A percentile compares a stretch with the other conserved stretches of the same genome.
Conservation (phyloP, 2,797 vertebrate species). For the Microhierax caerulescens region DNA sequence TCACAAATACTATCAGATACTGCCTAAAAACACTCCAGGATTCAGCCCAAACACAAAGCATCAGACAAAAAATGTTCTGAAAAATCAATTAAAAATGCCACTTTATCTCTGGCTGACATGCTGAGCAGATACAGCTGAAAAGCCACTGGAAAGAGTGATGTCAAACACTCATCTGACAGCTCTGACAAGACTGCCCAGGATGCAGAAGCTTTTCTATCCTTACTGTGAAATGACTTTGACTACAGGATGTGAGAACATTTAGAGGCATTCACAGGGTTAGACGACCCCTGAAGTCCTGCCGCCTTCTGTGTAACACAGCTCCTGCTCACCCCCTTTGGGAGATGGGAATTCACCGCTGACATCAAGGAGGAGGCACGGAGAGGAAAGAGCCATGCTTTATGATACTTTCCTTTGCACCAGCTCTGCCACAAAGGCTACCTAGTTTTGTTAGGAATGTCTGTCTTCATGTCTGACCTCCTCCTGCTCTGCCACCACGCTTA, state of each 20-base stretch:
- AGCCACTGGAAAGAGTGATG: neutral
- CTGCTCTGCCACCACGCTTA: neutral
- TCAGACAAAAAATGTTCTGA: neutral
- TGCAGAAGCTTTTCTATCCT: neutral
- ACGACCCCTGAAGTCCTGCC: neutral
- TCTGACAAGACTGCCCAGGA: neutral
- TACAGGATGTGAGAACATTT: neutral
- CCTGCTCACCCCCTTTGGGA: neutral
- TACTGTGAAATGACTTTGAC: neutral
- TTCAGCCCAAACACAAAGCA: neutral
- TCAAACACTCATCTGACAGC: neutral
- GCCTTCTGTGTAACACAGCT: neutral
- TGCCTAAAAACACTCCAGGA: neutral
- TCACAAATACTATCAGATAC: neutral
- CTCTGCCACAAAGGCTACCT: neutral
- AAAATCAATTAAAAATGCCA: neutral
- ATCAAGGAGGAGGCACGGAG: accelerated
- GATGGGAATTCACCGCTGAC: neutral
- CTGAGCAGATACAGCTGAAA: neutral
- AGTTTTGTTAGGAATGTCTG: neutral
- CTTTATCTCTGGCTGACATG: neutral
- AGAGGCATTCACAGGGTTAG: neutral
- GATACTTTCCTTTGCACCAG: neutral
- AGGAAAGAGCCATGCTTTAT: neutral
- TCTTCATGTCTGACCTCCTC: neutral